Evolutionary conservation across 2,797 vertebrate genomes (phyloP).

Genomic region (Acanthopagrus latus): DNA sequence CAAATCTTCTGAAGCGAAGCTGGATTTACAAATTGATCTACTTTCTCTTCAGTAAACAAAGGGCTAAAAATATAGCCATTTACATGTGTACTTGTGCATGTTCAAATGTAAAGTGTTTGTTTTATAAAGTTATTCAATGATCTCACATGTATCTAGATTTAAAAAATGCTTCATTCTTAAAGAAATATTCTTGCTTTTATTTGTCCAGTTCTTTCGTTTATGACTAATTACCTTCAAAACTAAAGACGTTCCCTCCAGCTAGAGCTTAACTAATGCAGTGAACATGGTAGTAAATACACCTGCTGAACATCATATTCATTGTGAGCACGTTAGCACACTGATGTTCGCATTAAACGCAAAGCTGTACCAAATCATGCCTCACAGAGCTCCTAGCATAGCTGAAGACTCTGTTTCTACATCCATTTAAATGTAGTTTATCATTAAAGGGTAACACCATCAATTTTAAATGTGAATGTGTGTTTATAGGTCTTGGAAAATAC

Average conservation of each 20-base stretch:
- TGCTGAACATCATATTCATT: neutral
- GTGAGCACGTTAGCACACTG: slow-evolving; percentile 11
- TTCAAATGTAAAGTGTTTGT: neutral
- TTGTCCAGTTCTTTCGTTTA: neutral
- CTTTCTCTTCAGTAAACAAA: slow-evolving; percentile 33
- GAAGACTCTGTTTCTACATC: neutral
- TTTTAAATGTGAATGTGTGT: too few relatives aligned
- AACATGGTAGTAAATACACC: neutral
- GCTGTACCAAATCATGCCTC: neutral
- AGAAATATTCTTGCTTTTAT: neutral
- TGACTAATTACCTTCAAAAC: neutral
- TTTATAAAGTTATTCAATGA: neutral
- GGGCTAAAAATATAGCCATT: slow-evolving; percentile 22
- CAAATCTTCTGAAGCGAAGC: slow-evolving; percentile 23
- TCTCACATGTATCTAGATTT: neutral
- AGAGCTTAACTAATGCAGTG: neutral
- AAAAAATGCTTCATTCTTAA: neutral
- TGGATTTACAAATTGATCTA: slow-evolving; percentile 29
- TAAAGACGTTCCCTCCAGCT: neutral
- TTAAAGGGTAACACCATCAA: too few relatives aligned
- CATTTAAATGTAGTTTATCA: neutral
- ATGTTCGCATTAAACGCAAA: slow-evolving; percentile 1
- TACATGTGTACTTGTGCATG: neutral
- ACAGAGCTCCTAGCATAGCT: neutral
- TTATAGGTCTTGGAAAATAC: too few relatives aligned